These are phyloP conservation scores for Bubo blakistoni DNA, from an alignment of 2,113 vertebrate species.

Conservation along the genomic window DNA sequence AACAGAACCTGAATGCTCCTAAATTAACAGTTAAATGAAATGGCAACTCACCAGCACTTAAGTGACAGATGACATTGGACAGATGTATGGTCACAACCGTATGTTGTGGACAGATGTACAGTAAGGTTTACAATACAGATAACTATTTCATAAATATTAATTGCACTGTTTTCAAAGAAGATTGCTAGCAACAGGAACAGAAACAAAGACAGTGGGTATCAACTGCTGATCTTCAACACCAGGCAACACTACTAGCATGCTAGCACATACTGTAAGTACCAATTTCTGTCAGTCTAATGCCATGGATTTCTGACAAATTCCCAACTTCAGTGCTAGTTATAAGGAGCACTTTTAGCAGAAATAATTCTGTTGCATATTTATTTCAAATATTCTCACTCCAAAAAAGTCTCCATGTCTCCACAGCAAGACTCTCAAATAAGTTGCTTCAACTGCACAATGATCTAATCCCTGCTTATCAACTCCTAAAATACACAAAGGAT, in stretches of 20 bases:
- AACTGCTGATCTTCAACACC: not conserved
- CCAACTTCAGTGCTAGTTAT: not conserved
- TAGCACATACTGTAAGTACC: not conserved
- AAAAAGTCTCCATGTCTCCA: not conserved
- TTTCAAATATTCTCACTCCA: not conserved
- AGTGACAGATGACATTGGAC: not conserved
- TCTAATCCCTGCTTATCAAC: not conserved
- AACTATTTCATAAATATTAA: not conserved
- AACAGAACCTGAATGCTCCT: not conserved
- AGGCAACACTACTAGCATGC: not conserved
- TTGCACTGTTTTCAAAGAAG: not conserved
- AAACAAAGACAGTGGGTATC: not conserved
- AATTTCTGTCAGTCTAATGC: not conserved
- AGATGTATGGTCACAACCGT: not conserved
- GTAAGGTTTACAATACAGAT: not conserved
- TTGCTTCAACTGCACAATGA: not conserved
- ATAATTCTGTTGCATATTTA: not conserved
- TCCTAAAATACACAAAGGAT: not conserved
- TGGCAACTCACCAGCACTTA: not conserved
- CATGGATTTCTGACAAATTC: not conserved
- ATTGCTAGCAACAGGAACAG: not conserved
- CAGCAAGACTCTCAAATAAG: not conserved
- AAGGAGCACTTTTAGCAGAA: not conserved
- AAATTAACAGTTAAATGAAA: not conserved
- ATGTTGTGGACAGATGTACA: not conserved